Conservation (phyloP, 2,888 invertebrate species). For the Drosophila atripex region DNA sequence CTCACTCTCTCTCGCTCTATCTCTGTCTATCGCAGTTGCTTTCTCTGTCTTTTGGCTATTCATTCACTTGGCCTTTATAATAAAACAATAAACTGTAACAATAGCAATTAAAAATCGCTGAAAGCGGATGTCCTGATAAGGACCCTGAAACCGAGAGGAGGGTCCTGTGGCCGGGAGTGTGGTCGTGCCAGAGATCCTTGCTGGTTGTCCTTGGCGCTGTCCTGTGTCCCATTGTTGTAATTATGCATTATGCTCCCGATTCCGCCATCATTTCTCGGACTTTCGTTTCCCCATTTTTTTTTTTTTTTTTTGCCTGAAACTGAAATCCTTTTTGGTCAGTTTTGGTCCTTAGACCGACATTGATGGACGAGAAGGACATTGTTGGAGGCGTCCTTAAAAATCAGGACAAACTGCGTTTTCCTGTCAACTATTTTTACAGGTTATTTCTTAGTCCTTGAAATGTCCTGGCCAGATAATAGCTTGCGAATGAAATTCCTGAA, state of each 20-base stretch:
- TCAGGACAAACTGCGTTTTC: neutral
- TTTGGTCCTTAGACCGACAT: constrained; percentile 35
- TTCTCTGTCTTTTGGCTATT: constrained; percentile 55
- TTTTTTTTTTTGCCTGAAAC: constrained; percentile 14
- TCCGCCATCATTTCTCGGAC: constrained; percentile 3
- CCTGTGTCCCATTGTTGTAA: constrained; percentile 63
- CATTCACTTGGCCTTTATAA: constrained; percentile 75
- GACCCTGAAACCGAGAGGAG: constrained; percentile 53
- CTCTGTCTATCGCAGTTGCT: neutral
- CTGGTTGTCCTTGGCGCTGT: constrained; percentile 57
- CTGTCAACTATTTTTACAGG: constrained; percentile 14
- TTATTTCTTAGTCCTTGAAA: neutral
- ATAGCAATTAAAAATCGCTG: constrained; percentile 79
- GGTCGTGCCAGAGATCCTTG: neutral
- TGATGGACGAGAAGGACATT: constrained; percentile 48
- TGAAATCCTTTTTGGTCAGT: constrained; percentile 17
- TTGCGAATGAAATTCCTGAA: too few species aligned
- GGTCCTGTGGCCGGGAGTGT: too few species aligned
- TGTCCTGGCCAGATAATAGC: too few species aligned
- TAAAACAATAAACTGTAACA: constrained; percentile 77
- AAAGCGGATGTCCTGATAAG: constrained; percentile 78
- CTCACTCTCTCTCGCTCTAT: neutral
- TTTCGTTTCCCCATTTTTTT: constrained; percentile 19
- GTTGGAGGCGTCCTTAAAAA: neutral
- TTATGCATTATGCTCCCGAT: constrained; percentile 70